phyloP scores from a whole-genome alignment of 2,888 invertebrate species.

The Steinernema scapterisci region DNA sequence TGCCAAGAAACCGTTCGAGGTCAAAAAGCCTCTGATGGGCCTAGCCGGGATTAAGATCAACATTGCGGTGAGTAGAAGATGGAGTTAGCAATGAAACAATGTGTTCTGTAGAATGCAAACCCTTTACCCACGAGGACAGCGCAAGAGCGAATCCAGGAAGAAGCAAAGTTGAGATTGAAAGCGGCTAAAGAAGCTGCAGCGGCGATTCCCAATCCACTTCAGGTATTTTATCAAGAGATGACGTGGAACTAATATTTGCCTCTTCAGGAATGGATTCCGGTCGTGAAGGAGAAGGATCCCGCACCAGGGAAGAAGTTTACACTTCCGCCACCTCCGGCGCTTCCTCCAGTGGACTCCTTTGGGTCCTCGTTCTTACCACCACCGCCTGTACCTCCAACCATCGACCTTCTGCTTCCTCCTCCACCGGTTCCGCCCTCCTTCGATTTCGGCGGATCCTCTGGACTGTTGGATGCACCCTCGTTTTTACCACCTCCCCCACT shows the following conservation, averaged over 20 bases:
- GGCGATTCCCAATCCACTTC: neutral
- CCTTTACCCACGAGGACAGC: conserved; percentile 13
- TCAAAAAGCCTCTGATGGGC: conserved; percentile 2
- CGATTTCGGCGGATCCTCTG: neutral
- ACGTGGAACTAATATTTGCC: neutral
- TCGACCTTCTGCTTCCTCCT: conserved; percentile 10
- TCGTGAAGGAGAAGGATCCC: conserved; percentile 5
- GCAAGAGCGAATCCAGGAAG: conserved; percentile 14
- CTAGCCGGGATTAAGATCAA: conserved; percentile 8
- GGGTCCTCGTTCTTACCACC: neutral
- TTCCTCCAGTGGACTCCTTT: neutral
- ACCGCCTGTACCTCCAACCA: conserved; percentile 1
- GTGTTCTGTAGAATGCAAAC: conserved; percentile 19
- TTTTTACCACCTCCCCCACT: conserved; percentile 16
- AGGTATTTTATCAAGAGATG: neutral
- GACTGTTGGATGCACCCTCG: neutral
- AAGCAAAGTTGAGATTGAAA: neutral
- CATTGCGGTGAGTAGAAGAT: conserved; percentile 3
- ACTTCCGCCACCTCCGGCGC: neutral
- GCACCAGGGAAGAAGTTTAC: neutral
- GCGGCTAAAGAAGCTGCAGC: neutral
- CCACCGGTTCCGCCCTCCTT: conserved; percentile 24
- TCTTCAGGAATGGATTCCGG: conserved; percentile 4
- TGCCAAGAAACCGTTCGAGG: conserved; percentile 11
- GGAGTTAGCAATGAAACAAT: neutral